Evolutionary conservation across 92 coral and sea anemone species (phyloP), one percentile per base, ranked within the genome.

Genomic region (Umimayanthus chanpuru): DNA sequence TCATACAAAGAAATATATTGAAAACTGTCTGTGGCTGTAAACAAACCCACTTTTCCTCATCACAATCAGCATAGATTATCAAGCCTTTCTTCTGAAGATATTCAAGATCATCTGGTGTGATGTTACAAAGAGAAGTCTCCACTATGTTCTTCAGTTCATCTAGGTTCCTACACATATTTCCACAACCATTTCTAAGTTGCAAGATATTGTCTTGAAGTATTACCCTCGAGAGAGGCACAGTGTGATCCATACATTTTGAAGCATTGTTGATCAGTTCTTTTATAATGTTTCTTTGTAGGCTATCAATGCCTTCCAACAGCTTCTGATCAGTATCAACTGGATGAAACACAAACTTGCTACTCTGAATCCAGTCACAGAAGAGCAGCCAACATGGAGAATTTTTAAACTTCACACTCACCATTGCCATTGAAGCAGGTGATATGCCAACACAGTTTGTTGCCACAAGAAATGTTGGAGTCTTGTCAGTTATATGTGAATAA

Each of bases 391-490:
- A 2, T 2, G 16, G 5, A 9, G 58, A 77, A 9, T 77, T 11
- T 77, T 77, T 2, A 21, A 77, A 43, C 12, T 41, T 77, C 30
- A 12, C 58, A 77, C 26, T 43, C 20, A 47, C 61, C 5, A 2
- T 36, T 77, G 4, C 28, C 16, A 8, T 21, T 18, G 15, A 41
- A 26, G 3, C 23, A 0, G 6, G 30, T 43, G 30, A 32, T 3
- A 32, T 77, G 36, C 64, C 61, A 5, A 18, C 58, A 77, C 61
- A 77, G 56, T 77, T 9, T 4, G 81, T 77, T 23, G 28, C 81
- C 18, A 77, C 81, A 39, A 77, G 81, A 26, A 77, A 77, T 40
- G 81, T 43, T 44, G 61, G 81, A 23, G 29, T 20, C 9, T 40
- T 4, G 4, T 77, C 29, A 2, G 81, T 23, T 43, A 47, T 41